Evolutionary conservation across 2,888 invertebrate genomes (phyloP), one percentile per base, ranked within the genome.

Genomic region (Parnassius mnemosyne): DNA sequence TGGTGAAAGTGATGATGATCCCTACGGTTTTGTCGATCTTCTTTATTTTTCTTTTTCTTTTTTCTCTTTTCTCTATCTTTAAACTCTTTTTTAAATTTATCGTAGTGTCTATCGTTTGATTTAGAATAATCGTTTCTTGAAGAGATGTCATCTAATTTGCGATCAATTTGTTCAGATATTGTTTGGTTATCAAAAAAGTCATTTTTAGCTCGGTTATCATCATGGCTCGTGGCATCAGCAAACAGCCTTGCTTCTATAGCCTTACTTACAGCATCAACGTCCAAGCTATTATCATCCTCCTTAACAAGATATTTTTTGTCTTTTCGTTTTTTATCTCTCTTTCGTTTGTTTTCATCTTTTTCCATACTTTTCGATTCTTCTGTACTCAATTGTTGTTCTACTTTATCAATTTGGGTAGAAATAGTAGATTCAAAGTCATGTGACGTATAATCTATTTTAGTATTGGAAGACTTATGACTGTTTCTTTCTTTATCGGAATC

Each of bases 41-140:
- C 96, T 79, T 95, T 96, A 60, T 94, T 96, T 77, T 95, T 95
- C 81, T 96, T 97, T 72, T 96, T 94, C 81, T 96, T 97, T 72
- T 96, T 94, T 80, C 96, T 97, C 85, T 97, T 97, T 83, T 95
- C 96, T 84, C 95, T 96, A 71, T 96, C 96, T 77, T 95, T 95
- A 58, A 90, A 89, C 68, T 95, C 93, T 68, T 83, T 93, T 90
- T 72, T 92, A 77, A 70, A 88, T 92, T 74, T 92, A 76, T 72
- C 83, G 77, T 63, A 66, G 16, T 69, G 68, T 51, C 75, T 73
- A 51, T 71, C 70, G 49, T 66, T 65, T 20, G 65, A 57, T 49
- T 68, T 57, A 13, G 66, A 41, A 50, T 63, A 34, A 64, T 71
- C 66, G 51, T 55, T 59, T 66, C 68, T 68, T 16, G 59, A 53